A percentile compares a stretch with the other conserved stretches of the same genome.
Conservation (phyloP, 2,113 vertebrate species). For the Xiphorhynchus elegans region DNA sequence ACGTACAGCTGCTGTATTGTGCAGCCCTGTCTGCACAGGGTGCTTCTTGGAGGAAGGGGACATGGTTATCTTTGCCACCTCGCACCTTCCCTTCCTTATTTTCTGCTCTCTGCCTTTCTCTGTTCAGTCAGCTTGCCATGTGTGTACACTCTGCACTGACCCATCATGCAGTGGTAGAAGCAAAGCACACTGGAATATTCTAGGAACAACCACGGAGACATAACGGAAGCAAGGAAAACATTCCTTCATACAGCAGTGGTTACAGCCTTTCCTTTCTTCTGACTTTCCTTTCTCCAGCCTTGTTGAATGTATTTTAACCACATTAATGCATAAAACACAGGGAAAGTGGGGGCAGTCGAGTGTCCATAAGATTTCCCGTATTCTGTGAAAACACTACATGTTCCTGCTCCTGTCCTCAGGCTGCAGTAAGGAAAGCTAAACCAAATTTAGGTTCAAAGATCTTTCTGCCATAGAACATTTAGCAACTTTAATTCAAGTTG, state of each 20-base stretch:
- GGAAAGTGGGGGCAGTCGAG: background rate
- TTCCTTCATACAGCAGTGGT: background rate
- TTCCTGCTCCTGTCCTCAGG: background rate
- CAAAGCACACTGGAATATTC: background rate
- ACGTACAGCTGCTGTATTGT: fast-evolving
- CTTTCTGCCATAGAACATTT: background rate
- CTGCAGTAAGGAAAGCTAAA: background rate
- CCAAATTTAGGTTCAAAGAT: slow-evolving; percentile 1
- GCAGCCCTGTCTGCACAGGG: background rate
- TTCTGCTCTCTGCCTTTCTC: background rate
- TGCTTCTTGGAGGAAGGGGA: background rate
- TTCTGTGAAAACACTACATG: background rate
- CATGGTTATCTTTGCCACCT: background rate
- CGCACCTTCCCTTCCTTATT: background rate
- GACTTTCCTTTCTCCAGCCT: background rate
- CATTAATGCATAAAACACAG: background rate
- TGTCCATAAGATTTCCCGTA: background rate
- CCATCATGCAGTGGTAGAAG: fast-evolving
- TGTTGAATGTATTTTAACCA: background rate
- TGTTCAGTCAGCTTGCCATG: fast-evolving
- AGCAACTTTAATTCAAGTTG: slow-evolving; percentile 12
- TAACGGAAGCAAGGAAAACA: background rate
- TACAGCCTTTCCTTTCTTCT: background rate
- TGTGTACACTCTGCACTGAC: background rate
- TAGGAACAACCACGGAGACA: background rate